Evolutionary conservation across 2,113 vertebrate species (phyloP).

Genomic region (Chaetops frenatus): DNA sequence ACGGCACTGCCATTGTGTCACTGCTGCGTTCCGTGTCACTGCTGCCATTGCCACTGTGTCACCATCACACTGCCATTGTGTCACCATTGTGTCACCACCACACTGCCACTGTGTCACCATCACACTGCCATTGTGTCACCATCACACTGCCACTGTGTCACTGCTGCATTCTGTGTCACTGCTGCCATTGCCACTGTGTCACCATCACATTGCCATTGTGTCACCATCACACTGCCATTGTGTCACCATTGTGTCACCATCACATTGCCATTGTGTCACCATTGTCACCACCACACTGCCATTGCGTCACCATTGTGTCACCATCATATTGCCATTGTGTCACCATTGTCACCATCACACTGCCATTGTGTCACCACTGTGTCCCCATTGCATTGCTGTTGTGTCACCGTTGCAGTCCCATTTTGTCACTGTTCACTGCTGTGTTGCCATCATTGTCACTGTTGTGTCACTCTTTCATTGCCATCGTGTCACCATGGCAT

Average conservation of each 20-base stretch:
- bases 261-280: too few species aligned
- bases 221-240: too few species aligned
- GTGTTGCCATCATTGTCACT: neutral
- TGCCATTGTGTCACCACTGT: accelerated
- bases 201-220: accelerated
- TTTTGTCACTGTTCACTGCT: neutral
- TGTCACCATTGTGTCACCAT: accelerated
- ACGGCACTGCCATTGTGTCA: accelerated
- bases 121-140: too few species aligned
- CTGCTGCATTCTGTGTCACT: neutral
- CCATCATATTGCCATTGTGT: accelerated
- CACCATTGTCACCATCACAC: accelerated
- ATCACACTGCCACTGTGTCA: accelerated
- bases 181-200: accelerated
- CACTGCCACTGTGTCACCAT: accelerated
- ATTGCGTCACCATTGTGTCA: accelerated
- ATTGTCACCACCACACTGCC: accelerated
- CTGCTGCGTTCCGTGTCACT: accelerated
- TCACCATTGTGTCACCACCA: accelerated
- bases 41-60: accelerated
- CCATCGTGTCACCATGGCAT: accelerated
- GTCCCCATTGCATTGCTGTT: accelerated
- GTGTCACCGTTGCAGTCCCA: neutral
- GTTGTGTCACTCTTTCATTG: accelerated
- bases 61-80: accelerated